Evolutionary conservation across 2,113 vertebrate genomes (phyloP), one percentile per base, ranked within the genome.

Genomic region (Melanotaenia duboulayi): DNA sequence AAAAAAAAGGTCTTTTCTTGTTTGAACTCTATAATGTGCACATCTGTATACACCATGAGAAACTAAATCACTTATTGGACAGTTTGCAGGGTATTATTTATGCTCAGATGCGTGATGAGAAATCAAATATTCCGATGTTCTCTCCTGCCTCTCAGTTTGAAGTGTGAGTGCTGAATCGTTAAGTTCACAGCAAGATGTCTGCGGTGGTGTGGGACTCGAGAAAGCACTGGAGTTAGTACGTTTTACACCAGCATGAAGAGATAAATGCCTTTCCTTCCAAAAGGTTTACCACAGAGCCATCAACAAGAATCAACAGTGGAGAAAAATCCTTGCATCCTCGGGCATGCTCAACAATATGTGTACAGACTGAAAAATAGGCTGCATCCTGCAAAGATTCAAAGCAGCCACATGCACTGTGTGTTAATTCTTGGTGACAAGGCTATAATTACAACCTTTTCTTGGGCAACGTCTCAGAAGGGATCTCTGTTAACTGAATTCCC

Each of bases 111-210:
- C 78, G 46, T 84, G 63, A 83, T 28, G 73, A 83, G 57, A 91
- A 93, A 93, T 92, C 85, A 90, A 90, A 94, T 89, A 87, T 89
- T 89, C 76, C 82, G 24, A 90, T 91, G 89, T 90, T 89, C 72
- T 87, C 76, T 83, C 11, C 79, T 90, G 86, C 84, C 80, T 74
- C 83, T 91, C 84, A 90, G 83, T 67, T 81, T 66, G 54, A 83
- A 66, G 74, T 83, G 76, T 74, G 86, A 91, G 81, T 68, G 78
- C 74, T 71, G 76, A 87, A 89, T 88, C 79, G 67, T 91, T 92
- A 85, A 79, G 72, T 72, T 86, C 91, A 84, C 90, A 90, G 92
- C 80, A 37, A 84, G 90, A 88, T 64, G 74, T 87, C 85, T 58
- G 65, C 80, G 23, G 58, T 35, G 66, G 66, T 76, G 74, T 64